These are phyloP conservation scores for Lerema accius DNA, from an alignment of 1,140 invertebrate genomes.

Conservation along the genomic window DNA sequence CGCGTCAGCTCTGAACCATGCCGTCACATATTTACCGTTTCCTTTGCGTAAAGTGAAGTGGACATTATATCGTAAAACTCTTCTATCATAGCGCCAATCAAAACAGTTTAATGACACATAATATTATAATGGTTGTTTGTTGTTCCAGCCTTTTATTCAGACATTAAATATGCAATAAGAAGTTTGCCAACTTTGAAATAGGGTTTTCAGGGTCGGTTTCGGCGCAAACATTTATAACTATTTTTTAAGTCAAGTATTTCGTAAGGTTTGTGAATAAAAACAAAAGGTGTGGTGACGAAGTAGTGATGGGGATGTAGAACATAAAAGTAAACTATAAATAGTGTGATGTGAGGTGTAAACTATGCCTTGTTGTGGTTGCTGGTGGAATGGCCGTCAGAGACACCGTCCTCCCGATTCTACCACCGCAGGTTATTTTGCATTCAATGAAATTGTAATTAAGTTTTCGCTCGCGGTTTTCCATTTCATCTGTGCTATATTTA, in stretches of 20 bases:
- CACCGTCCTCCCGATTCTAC: slow-evolving; percentile 68
- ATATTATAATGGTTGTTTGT: slow-evolving; percentile 11
- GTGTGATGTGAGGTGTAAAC: slow-evolving; percentile 39
- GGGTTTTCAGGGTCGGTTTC: not conserved
- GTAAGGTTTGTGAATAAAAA: not conserved
- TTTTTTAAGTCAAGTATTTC: not conserved
- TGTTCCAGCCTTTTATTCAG: not conserved
- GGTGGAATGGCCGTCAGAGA: slow-evolving; percentile 77
- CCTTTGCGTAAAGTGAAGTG: slow-evolving; percentile 47
- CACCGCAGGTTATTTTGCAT: slow-evolving; percentile 54
- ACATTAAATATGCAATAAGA: slow-evolving; percentile 8
- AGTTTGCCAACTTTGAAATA: slow-evolving; percentile 7
- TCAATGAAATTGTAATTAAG: slow-evolving; percentile 11
- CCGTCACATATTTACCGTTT: slow-evolving; percentile 37
- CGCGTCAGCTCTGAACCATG: slow-evolving; percentile 25
- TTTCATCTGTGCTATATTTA: slow-evolving; percentile 4
- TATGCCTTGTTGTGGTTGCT: slow-evolving; percentile 77
- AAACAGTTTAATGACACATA: slow-evolving; percentile 14
- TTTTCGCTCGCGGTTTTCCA: slow-evolving; percentile 13
- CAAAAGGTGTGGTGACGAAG: slow-evolving; percentile 9
- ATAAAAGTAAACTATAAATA: slow-evolving; percentile 14
- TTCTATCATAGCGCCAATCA: slow-evolving; percentile 5
- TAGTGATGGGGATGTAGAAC: slow-evolving; percentile 9
- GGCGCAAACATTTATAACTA: not conserved
- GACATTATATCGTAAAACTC: slow-evolving; percentile 32